Evolutionary conservation across 2,888 invertebrate species (phyloP), one percentile per base, ranked within the genome.

Genomic region (Criorhina ranunculi): DNA sequence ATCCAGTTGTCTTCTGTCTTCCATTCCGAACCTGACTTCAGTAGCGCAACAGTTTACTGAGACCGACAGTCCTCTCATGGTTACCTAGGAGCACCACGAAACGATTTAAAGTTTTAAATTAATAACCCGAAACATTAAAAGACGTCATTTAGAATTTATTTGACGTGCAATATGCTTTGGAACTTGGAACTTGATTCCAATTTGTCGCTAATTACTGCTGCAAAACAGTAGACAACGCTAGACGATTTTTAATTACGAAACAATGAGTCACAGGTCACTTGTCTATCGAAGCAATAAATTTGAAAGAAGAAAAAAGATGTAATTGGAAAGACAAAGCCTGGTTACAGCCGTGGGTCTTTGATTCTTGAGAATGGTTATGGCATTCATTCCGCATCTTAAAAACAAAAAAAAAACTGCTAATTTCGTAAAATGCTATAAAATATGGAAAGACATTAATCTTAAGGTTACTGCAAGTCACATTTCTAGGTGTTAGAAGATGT

Each of bases 381-480:
- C n/a, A n/a, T n/a, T n/a, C n/a, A n/a, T n/a, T n/a, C n/a, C n/a
- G n/a, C n/a, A n/a, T 35, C 35, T 3, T 35, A n/a, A 11, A 37
- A 3, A 11, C 4, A 37, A 37, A 37, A 37, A 37, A n/a, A 37
- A 37, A 37, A 37, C n/a, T 37, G n/a, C 5, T 37, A n/a, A n/a
- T 37, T 37, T n/a, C n/a, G 37, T n/a, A n/a, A n/a, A 37, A 37
- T 37, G n/a, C 37, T 37, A 37, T 37, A n/a, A 37, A 37, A 37
- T 37, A n/a, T 37, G n/a, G n/a, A 37, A n/a, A 37, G n/a, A 0
- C 37, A 37, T 37, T 37, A 37, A 37, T 37, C 37, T 37, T n/a
- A n/a, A 5, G 1, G 5, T 0, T 2, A 33, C 33, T n/a, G 33
- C 33, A 33, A 33, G 33, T 6, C 11, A 37, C n/a, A 37, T 37